These are phyloP conservation scores for Drosophila melanica DNA, from an alignment of 1,140 invertebrate species.

Conservation along the genomic window DNA sequence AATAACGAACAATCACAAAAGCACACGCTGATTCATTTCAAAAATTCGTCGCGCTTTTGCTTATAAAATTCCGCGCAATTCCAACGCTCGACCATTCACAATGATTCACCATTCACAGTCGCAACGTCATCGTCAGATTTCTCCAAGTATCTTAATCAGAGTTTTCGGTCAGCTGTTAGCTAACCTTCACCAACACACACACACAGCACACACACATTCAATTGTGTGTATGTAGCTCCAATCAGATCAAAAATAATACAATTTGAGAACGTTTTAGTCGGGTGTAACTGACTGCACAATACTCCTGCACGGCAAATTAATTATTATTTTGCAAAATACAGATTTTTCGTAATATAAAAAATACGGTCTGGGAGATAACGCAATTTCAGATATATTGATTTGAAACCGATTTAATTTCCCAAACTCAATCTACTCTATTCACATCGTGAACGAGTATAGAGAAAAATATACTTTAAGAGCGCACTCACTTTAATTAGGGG, in stretches of 20 bases:
- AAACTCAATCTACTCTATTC: too few relatives aligned
- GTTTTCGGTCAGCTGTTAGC: slow-evolving; percentile 9
- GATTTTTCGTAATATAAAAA: too few relatives aligned
- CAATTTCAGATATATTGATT: too few relatives aligned
- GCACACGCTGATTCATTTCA: slow-evolving; percentile 47
- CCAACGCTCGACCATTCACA: slow-evolving; percentile 41
- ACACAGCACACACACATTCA: background rate
- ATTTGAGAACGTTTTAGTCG: too few relatives aligned
- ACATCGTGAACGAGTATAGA: too few relatives aligned
- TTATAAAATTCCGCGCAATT: slow-evolving; percentile 62
- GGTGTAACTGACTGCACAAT: too few relatives aligned
- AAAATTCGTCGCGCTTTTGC: background rate
- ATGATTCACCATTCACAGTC: slow-evolving; percentile 47
- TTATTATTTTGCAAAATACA: too few relatives aligned
- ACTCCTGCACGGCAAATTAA: too few relatives aligned
- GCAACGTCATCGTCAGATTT: slow-evolving; percentile 41
- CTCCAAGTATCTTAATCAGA: slow-evolving; percentile 46
- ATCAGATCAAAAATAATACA: background rate
- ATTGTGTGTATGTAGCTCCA: background rate
- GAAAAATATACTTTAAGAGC: background rate
- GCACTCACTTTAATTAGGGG: slow-evolving; percentile 25
- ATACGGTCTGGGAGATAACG: too few relatives aligned
- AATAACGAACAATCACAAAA: too few relatives aligned
- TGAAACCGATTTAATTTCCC: too few relatives aligned
- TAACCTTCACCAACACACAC: slow-evolving; percentile 10